Evolutionary conservation across 2,888 invertebrate genomes (phyloP).

Genomic region (Anorthoa munda): DNA sequence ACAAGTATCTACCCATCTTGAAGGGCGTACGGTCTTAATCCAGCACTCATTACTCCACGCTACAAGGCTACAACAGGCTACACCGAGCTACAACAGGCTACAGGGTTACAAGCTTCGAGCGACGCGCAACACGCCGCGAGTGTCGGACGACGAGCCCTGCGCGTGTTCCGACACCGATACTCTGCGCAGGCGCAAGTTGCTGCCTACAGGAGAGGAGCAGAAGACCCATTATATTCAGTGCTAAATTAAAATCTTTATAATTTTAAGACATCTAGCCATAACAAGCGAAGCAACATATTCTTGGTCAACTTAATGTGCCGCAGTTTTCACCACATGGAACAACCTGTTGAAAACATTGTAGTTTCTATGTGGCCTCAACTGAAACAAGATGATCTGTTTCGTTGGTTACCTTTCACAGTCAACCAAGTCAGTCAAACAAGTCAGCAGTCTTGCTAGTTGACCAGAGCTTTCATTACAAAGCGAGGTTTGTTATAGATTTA

Average conservation of each 20-base stretch:
- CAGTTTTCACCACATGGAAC: neutral
- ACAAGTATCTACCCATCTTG: neutral
- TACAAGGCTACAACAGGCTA: neutral
- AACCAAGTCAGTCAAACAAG: too few species aligned
- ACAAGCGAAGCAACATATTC: neutral
- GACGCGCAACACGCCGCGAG: constrained; percentile 39
- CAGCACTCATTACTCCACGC: neutral
- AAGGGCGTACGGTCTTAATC: constrained; percentile 42
- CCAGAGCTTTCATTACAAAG: too few species aligned
- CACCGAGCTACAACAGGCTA: constrained; percentile 4
- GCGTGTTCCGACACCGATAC: constrained; percentile 51
- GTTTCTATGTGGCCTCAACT: too few species aligned
- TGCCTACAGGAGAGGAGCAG: neutral
- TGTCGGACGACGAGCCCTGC: constrained; percentile 39
- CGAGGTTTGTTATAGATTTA: too few species aligned
- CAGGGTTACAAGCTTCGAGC: constrained; percentile 16
- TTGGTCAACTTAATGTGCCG: neutral
- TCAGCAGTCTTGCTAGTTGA: too few species aligned
- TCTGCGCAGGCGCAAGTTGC: constrained; percentile 23
- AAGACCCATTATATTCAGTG: constrained; percentile 4
- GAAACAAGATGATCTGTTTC: too few species aligned
- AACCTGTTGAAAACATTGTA: too few species aligned
- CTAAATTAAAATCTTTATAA: neutral
- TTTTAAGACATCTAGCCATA: neutral
- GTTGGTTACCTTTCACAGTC: too few species aligned